Percentiles rank a stretch among this genome's conserved stretches.
Evolutionary conservation across 2,888 invertebrate species (phyloP).

Genomic region (Ophion costatus): DNA sequence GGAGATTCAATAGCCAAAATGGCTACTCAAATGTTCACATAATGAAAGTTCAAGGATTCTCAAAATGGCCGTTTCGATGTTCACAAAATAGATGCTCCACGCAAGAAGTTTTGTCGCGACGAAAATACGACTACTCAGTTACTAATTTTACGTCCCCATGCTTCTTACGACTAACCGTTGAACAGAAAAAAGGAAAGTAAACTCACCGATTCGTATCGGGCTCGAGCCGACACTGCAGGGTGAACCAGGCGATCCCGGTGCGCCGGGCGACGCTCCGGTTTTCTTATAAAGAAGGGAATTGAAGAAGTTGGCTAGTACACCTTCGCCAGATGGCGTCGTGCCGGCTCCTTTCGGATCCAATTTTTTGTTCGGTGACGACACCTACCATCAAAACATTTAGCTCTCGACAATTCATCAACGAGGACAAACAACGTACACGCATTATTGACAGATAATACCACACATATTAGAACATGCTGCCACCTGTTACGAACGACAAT

Average conservation of each 20-base stretch:
- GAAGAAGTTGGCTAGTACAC: slow-evolving; percentile 98
- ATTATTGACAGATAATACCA: slow-evolving; percentile 76
- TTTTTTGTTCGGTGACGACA: slow-evolving; percentile 88
- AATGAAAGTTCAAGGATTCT: too few species aligned
- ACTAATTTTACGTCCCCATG: too few species aligned
- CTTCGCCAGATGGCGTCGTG: slow-evolving; percentile 93
- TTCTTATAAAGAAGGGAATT: slow-evolving; percentile 98
- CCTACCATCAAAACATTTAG: slow-evolving; percentile 73
- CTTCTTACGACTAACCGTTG: not conserved
- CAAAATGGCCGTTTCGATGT: too few species aligned
- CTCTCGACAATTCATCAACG: slow-evolving; percentile 39
- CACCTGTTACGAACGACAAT: slow-evolving; percentile 57
- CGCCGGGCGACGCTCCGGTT: slow-evolving; percentile 88
- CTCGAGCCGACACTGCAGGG: slow-evolving; percentile 83
- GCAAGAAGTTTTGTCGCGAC: too few species aligned
- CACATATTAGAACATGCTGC: slow-evolving; percentile 81
- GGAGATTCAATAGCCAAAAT: too few species aligned
- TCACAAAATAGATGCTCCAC: too few species aligned
- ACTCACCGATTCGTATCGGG: slow-evolving; percentile 77
- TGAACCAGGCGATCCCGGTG: slow-evolving; percentile 85
- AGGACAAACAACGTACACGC: slow-evolving; percentile 63
- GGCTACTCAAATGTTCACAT: too few species aligned
- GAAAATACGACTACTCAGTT: too few species aligned
- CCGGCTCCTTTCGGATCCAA: slow-evolving; percentile 85
- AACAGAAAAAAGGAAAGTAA: slow-evolving; percentile 14